These are phyloP conservation scores for Isotomurus palustris DNA, from an alignment of 2,888 invertebrate genomes.

Conservation along the genomic window DNA sequence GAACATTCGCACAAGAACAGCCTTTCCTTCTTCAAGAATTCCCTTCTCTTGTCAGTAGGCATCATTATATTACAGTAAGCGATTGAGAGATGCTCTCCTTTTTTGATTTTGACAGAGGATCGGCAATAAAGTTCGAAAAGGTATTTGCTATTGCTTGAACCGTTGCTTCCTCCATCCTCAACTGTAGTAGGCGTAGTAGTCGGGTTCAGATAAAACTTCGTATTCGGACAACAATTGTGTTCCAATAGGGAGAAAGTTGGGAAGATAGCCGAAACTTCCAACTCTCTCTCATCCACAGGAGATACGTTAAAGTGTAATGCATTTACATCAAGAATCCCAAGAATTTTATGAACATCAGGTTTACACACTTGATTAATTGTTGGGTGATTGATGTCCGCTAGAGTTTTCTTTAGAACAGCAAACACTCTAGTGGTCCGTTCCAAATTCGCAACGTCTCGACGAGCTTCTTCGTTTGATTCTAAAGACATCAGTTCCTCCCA, in stretches of 20 bases:
- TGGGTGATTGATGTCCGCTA: slow-evolving; percentile 33
- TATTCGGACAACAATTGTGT: slow-evolving; percentile 38
- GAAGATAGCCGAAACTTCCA: slow-evolving; percentile 33
- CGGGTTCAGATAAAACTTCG: slow-evolving; percentile 48
- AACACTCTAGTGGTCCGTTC: slow-evolving; percentile 41
- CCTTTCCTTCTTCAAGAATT: slow-evolving; percentile 41
- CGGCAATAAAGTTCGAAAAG: slow-evolving; percentile 38
- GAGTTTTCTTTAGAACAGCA: slow-evolving; percentile 32
- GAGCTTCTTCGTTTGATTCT: slow-evolving; percentile 61
- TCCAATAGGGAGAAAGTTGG: slow-evolving; percentile 39
- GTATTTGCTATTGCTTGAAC: slow-evolving; percentile 33
- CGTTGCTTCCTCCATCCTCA: slow-evolving; percentile 35
- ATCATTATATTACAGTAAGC: slow-evolving; percentile 42
- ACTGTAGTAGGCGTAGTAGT: slow-evolving; percentile 3
- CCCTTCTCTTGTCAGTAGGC: slow-evolving; percentile 43
- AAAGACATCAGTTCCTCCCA: slow-evolving; percentile 57
- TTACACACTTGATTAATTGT: slow-evolving; percentile 28
- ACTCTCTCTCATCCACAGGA: not conserved
- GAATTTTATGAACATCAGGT: slow-evolving; percentile 42
- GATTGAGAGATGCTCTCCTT: slow-evolving; percentile 37
- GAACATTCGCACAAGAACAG: slow-evolving; percentile 44
- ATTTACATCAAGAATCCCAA: slow-evolving; percentile 43
- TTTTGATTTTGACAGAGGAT: slow-evolving; percentile 37
- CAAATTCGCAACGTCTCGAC: slow-evolving; percentile 47
- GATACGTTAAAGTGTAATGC: slow-evolving; percentile 34